Evolutionary conservation across 2,797 vertebrate species (phyloP).

Genomic region (Myotis vivesi): DNA sequence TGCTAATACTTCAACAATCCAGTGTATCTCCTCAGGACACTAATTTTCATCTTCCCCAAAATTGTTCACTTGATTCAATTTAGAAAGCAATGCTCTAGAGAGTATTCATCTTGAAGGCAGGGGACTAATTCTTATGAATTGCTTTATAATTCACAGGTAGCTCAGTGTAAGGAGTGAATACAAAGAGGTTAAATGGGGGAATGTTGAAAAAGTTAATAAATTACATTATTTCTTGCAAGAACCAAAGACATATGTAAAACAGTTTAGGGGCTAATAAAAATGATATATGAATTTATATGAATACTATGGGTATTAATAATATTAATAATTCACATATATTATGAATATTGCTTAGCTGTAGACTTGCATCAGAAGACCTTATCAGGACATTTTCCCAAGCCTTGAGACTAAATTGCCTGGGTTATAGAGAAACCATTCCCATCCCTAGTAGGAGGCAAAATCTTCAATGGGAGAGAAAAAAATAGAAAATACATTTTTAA

Average conservation of each 20-base stretch:
- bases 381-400: not conserved
- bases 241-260: not conserved
- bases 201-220: not conserved
- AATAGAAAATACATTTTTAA: constrained; percentile 44
- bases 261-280: not conserved
- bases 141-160: not conserved
- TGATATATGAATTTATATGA: not conserved
- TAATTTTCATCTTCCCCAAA: not conserved
- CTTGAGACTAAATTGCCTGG: not conserved
- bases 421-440: not conserved
- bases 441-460: not conserved
- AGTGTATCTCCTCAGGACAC: not conserved
- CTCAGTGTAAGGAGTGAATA: not conserved
- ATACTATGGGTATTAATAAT: not conserved
- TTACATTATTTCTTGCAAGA: not conserved
- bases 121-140: not conserved
- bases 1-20: not conserved
- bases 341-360: not conserved
- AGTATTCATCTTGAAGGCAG: not conserved
- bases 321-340: not conserved
- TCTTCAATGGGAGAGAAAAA: not conserved
- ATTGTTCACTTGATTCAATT: not conserved
- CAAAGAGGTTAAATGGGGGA: not conserved
- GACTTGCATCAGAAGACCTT: not conserved
- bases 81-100: not conserved